phyloP scores from a whole-genome alignment of 1,140 invertebrate genomes.

The Apis laboriosa region DNA sequence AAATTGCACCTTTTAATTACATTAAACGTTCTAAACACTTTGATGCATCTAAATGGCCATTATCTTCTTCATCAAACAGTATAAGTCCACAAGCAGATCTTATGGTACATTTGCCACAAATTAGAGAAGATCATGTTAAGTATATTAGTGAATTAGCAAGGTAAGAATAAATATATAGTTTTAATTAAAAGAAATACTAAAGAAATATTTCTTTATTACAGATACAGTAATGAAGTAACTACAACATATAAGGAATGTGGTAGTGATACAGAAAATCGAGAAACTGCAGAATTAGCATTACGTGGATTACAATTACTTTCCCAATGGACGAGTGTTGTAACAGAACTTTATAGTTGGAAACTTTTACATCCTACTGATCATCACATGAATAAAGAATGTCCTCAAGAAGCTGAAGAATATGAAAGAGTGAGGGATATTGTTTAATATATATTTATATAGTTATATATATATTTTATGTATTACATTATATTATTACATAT shows the following conservation, averaged over 20 bases:
- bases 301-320: slow-evolving; percentile 96
- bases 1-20: slow-evolving; percentile 99
- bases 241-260: slow-evolving; percentile 96
- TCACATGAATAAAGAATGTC: slow-evolving; percentile 97
- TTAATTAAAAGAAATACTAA: not conserved
- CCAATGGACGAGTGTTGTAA: slow-evolving; percentile 98
- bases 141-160: slow-evolving; percentile 98
- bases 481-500: not conserved
- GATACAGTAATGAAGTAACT: slow-evolving; percentile 84
- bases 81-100: slow-evolving; percentile 97
- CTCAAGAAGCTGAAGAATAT: slow-evolving; percentile 99
- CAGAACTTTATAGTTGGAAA: slow-evolving; percentile 99
- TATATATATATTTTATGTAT: not conserved
- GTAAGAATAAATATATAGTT: slow-evolving; percentile 80
- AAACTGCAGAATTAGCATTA: slow-evolving; percentile 95
- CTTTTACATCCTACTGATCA: slow-evolving; percentile 98
- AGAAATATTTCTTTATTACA: slow-evolving; percentile 42
- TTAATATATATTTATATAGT: too few relatives aligned
- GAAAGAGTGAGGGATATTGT: slow-evolving; percentile 87
- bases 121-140: slow-evolving; percentile 97
- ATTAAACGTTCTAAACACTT: slow-evolving; percentile 97
- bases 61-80: slow-evolving; percentile 89
- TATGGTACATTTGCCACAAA: slow-evolving; percentile 96
- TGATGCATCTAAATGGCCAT: slow-evolving; percentile 96
- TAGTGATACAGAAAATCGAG: slow-evolving; percentile 95